Evolutionary conservation across 2,113 vertebrate species (phyloP).

Genomic region (Nestor notabilis): DNA sequence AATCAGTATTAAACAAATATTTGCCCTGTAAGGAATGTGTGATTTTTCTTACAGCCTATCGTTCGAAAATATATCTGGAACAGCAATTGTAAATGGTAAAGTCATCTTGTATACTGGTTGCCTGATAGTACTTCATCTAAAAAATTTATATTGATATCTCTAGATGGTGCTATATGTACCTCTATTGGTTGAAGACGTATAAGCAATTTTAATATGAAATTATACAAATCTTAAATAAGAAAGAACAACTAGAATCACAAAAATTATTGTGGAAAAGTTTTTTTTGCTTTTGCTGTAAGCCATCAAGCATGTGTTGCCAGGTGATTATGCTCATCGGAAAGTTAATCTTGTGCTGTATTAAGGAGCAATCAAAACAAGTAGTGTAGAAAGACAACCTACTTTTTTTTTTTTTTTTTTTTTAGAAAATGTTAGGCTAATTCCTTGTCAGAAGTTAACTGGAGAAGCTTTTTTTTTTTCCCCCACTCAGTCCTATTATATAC

Average conservation of each 20-base stretch:
- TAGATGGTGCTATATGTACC: constrained; percentile 79
- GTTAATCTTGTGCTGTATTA: neutral
- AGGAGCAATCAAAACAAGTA: neutral
- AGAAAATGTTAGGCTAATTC: neutral
- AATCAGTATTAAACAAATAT: constrained; percentile 62
- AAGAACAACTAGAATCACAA: neutral
- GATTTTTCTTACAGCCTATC: constrained; percentile 34
- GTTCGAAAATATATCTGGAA: constrained; percentile 60
- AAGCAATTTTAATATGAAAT: neutral
- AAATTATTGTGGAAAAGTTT: neutral
- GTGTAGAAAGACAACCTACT: neutral
- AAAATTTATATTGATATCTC: constrained; percentile 62
- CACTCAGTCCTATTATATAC: neutral
- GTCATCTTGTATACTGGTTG: neutral
- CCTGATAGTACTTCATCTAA: neutral
- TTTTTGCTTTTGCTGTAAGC: neutral
- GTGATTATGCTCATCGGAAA: constrained; percentile 21
- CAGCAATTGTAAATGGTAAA: constrained; percentile 41
- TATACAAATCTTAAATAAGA: neutral
- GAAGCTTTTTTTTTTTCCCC: neutral
- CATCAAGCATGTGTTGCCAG: neutral
- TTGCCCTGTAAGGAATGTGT: constrained; percentile 55
- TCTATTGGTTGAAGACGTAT: neutral
- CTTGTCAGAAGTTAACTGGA: neutral
- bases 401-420: neutral